Evolutionary conservation across 2,797 vertebrate species (phyloP).

Genomic region (Macropodus opercularis): DNA sequence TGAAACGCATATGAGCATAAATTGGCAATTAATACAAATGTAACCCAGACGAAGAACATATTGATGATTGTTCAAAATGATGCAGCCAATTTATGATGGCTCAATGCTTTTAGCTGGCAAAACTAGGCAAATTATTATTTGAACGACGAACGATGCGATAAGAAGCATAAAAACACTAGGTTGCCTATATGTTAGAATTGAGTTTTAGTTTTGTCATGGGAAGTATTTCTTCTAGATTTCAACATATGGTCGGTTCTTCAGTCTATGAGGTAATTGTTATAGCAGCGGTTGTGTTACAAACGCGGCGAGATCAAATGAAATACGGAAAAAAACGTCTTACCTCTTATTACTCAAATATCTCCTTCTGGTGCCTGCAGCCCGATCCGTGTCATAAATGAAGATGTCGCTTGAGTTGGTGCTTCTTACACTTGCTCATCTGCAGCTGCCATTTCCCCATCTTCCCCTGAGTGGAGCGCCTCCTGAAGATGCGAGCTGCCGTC

Average conservation of each 20-base stretch:
- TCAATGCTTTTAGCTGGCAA: background rate
- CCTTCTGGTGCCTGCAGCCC: conserved; percentile 40
- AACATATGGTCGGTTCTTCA: background rate
- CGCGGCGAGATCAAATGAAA: no score
- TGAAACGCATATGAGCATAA: conserved; percentile 15
- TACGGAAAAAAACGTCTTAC: conserved; percentile 58
- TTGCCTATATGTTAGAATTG: accelerated
- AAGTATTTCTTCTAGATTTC: background rate
- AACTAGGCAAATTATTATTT: conserved; percentile 2
- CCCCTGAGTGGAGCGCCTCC: conserved; percentile 60
- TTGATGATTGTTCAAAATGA: no score
- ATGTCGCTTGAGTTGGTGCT: conserved; percentile 52
- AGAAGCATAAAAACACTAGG: background rate
- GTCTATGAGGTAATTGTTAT: background rate
- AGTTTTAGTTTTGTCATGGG: no score
- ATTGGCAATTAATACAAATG: no score
- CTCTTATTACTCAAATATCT: conserved; percentile 63
- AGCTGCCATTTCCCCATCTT: conserved; percentile 78
- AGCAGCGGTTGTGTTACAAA: no score
- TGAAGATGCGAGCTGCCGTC: conserved; percentile 46
- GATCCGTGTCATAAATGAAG: conserved; percentile 72
- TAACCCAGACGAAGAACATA: no score
- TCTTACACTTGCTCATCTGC: conserved; percentile 62
- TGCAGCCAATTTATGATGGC: background rate
- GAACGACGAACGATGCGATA: background rate